A percentile compares a stretch with the other conserved stretches of the same genome.
phyloP scores from a whole-genome alignment of 2,113 vertebrate species.

The Spermophilus dauricus region DNA sequence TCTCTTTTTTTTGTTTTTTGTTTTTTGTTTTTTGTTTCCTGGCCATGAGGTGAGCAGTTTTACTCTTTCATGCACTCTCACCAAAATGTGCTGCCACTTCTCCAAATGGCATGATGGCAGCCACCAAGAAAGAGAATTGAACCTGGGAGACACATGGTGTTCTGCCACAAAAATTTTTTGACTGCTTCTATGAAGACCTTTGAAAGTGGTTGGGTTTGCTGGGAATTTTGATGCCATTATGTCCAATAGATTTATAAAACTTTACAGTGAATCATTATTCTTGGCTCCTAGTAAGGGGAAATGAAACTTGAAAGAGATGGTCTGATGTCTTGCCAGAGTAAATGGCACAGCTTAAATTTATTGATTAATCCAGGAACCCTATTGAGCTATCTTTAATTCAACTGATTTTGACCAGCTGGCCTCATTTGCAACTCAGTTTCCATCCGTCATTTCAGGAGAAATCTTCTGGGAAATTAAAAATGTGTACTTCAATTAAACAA shows the following conservation, averaged over 20 bases:
- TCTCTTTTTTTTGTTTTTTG: too few relatives aligned
- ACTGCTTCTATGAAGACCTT: neutral
- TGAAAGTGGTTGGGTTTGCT: neutral
- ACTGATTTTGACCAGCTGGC: neutral
- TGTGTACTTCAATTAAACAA: neutral
- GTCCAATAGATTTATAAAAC: conserved; percentile 5
- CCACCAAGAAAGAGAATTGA: neutral
- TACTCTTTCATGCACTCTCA: neutral
- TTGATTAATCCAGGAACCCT: neutral
- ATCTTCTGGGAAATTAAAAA: neutral
- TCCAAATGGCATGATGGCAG: neutral
- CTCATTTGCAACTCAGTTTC: neutral
- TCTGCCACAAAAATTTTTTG: neutral
- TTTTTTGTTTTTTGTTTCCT: neutral
- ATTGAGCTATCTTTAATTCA: neutral
- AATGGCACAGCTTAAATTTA: neutral
- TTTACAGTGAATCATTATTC: neutral
- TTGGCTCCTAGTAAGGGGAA: neutral
- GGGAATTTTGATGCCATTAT: neutral
- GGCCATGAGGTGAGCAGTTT: neutral
- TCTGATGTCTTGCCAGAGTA: neutral
- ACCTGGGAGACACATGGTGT: fast-evolving
- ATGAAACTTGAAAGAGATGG: neutral
- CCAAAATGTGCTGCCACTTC: neutral
- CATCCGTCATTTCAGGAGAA: conserved; percentile 22